A percentile compares a stretch with the other conserved stretches of the same genome.
These are phyloP conservation scores for Morpho achilles DNA, from an alignment of 2,888 invertebrate species.

Conservation along the genomic window DNA sequence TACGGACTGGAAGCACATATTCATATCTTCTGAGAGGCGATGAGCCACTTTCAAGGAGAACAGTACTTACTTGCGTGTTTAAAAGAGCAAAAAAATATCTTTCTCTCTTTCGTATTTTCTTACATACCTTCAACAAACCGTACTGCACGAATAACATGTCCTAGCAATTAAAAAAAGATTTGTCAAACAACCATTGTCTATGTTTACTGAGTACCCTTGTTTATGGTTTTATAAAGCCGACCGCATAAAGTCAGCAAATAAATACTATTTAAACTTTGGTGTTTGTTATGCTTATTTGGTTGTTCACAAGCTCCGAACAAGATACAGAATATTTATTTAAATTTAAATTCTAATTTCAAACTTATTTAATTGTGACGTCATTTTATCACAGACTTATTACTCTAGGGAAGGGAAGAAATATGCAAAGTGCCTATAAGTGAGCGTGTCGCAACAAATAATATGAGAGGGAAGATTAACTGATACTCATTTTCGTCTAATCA, in stretches of 20 bases:
- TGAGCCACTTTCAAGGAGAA: too few species aligned
- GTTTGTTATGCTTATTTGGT: constrained; percentile 2
- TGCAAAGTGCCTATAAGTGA: too few species aligned
- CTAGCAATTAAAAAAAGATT: constrained; percentile 21
- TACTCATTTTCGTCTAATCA: too few species aligned
- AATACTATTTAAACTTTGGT: not conserved
- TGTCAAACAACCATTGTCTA: constrained; percentile 14
- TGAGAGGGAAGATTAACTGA: too few species aligned
- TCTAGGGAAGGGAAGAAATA: too few species aligned
- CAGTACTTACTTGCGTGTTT: too few species aligned
- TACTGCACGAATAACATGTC: not conserved
- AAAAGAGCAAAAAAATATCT: not conserved
- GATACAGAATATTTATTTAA: not conserved
- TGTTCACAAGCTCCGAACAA: not conserved
- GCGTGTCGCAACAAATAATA: too few species aligned
- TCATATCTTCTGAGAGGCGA: too few species aligned
- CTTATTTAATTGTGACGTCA: too few species aligned
- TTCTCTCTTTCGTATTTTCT: constrained; percentile 1
- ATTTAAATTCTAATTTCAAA: too few species aligned
- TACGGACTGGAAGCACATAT: too few species aligned
- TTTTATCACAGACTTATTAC: too few species aligned
- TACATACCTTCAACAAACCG: not conserved
- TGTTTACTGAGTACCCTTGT: constrained; percentile 9
- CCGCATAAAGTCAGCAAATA: not conserved
- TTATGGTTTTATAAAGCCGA: constrained; percentile 4